Base-by-base conservation (phyloP, 2,797 vertebrate species). In the Anableps anableps region DNA sequence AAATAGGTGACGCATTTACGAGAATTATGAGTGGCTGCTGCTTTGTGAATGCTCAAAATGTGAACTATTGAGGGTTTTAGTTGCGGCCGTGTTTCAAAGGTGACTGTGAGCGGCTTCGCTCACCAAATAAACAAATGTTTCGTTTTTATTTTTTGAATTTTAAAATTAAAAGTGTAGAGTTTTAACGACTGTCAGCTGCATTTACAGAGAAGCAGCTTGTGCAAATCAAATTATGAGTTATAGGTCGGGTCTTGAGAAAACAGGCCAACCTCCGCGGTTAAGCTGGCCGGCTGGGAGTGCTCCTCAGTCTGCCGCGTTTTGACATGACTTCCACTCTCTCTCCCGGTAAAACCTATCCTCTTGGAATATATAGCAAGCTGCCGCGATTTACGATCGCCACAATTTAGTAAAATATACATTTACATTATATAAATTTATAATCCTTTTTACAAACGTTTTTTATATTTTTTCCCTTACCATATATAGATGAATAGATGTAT, bases 261-360 rank as follows among this genome's bases (percentile, higher is more conserved):
- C 43, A 55, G 66, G 91, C 92, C 91, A 88, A 58, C 62, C 80
- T 89, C 77, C 82, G 88, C 80, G 86, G 50, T 83, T 38, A 77
- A 83, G 84, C 84, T 84, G 84, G 76, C 94, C 92, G 94, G 81
- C 81, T 62, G 75, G 72, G 91, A 92, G 82, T 66, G 88, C 89
- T 41, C 85, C 80, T 86, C 87, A 60, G 78, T 77, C 85, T 91
- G 80, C 74, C 6, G 78, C 79, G 75, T 9, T 13, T 17, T 60
- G 55, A 81, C 81, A 74, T 23, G 70, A 19, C 26, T 36, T 77
- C 88, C 50, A 66, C 26, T 3, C 45, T 47, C 51, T 45, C 75
- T n/a, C 64, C 0, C 58, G 0, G 36, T 29, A 60, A 68, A 53
- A 41, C 62, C 19, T 9, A 43, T 53, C 71, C 29, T 43, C 72